Evolutionary conservation across 2,888 invertebrate species (phyloP), one percentile per base, ranked within the genome.

Genomic region (Drosophila histrio): DNA sequence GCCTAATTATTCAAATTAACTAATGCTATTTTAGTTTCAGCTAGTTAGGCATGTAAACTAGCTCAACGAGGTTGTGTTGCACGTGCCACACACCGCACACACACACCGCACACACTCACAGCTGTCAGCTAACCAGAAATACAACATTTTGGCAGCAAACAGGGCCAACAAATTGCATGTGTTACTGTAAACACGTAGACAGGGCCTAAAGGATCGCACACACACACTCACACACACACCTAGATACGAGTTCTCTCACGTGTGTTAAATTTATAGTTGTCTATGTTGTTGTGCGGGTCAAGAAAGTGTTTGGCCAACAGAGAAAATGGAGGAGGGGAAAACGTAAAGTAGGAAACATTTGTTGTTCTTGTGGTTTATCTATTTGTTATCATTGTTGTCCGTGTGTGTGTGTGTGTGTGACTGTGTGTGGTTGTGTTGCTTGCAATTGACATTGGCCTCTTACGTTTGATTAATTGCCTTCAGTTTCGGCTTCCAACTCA

Each of bases 381-480:
- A 22, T 43, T 41, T 54, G 50, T 28, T 32, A 32, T 52, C 52
- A n/a, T 34, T 43, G 26, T 44, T 22, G 41, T 22, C 1, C 15
- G 30, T 19, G 11, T 30, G 28, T 34, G 36, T 49, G 28, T 41
- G 8, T 22, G n/a, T 59, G n/a, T 13, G 19, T 49, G 8, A 54
- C 17, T 57, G 34, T 65, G 39, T 26, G 38, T 9, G 8, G 44
- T 28, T 32, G 34, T 34, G 24, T 13, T 32, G 65, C 59, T 44
- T 70, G 63, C 65, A 81, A 68, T 81, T 76, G 79, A 72, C 83
- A 73, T 73, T 73, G 67, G 79, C 46, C 63, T 70, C 50, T 72
- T 70, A 69, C 77, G 62, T 86, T 77, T 84, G 84, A 84, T 88
- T 88, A 84, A 84, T 84, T 87, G 76, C 73, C 64, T 63, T 79